Percentiles rank a stretch among this genome's conserved stretches.
Evolutionary conservation across 2,797 vertebrate species (phyloP).

Genomic region (Bovichtus diacanthus): DNA sequence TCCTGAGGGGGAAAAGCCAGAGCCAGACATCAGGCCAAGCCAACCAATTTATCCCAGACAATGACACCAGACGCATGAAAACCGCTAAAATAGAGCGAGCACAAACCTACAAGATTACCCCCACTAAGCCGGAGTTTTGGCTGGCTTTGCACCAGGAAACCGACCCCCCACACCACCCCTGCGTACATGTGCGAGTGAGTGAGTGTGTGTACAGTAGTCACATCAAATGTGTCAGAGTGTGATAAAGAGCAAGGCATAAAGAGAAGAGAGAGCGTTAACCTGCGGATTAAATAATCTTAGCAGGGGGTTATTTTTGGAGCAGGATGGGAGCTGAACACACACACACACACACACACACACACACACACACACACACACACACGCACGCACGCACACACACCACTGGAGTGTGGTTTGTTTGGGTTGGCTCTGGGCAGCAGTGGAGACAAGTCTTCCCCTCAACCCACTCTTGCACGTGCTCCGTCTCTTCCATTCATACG

Average conservation of each 20-base stretch:
- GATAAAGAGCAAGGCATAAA: conserved; percentile 51
- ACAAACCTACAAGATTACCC: conserved; percentile 61
- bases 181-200: not conserved
- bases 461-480: conserved; percentile 57
- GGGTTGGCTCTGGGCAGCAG: conserved; percentile 70
- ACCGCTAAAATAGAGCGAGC: conserved; percentile 16
- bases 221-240: conserved; percentile 52
- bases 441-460: conserved; percentile 63
- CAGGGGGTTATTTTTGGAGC: conserved; percentile 81
- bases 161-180: not conserved
- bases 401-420: conserved; percentile 83
- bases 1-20: not conserved
- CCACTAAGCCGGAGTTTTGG: conserved; percentile 62
- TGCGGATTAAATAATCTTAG: conserved; percentile 82
- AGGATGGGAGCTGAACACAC: conserved; percentile 60
- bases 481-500: conserved; percentile 2
- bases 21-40: conserved; percentile 15
- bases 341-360: conserved; percentile 51
- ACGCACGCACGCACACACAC: conserved; percentile 55
- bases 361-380: conserved; percentile 9
- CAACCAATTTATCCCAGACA: conserved; percentile 12
- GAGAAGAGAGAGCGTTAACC: conserved; percentile 57
- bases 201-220: conserved; percentile 3
- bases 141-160: conserved; percentile 41
- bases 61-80: conserved; percentile 29